These are phyloP conservation scores for Drosophila mayaguana DNA, from an alignment of 2,888 invertebrate genomes.

Conservation along the genomic window DNA sequence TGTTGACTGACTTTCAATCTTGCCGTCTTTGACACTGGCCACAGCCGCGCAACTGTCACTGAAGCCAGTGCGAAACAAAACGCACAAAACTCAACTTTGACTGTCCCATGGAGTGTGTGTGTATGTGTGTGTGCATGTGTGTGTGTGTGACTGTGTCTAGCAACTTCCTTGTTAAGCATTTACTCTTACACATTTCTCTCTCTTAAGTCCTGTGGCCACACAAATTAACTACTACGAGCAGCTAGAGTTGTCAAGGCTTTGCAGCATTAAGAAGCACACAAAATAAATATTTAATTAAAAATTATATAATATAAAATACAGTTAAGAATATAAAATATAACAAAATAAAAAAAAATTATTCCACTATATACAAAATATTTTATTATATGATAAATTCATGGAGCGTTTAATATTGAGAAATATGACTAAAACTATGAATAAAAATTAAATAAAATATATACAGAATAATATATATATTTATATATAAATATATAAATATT, in stretches of 20 bases:
- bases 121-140: background rate
- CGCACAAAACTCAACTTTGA: constrained; percentile 17
- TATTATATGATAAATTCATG: no score
- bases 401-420: no score
- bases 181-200: constrained; percentile 39
- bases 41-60: constrained; percentile 41
- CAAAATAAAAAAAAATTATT: no score
- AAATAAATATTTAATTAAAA: background rate
- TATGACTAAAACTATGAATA: no score
- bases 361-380: no score
- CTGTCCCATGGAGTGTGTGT: background rate
- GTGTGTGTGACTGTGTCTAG: constrained; percentile 5
- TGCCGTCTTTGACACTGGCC: constrained; percentile 30
- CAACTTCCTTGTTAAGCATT: constrained; percentile 36
- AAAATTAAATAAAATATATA: no score
- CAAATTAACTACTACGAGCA: constrained; percentile 2
- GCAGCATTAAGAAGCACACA: background rate
- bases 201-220: constrained; percentile 40
- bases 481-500: no score
- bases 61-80: constrained; percentile 20
- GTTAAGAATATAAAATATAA: no score
- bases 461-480: no score
- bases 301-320: no score
- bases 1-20: constrained; percentile 57
- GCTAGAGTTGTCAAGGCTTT: constrained; percentile 39